Conservation (phyloP, 2,797 vertebrate genomes). For the Taeniopygia guttata region DNA sequence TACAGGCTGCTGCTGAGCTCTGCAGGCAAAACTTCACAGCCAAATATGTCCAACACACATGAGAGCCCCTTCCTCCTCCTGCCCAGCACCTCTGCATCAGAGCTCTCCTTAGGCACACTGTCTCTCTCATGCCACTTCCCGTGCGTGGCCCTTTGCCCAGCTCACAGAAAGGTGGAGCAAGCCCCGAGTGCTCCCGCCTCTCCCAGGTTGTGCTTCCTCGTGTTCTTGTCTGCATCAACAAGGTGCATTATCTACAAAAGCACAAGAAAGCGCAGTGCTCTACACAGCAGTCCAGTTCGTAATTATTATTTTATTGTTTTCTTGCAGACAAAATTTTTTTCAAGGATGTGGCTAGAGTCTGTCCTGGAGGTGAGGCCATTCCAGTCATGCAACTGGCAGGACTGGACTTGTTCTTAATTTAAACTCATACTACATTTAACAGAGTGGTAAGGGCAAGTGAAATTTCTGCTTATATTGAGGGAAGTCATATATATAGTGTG, state of each 20-base stretch:
- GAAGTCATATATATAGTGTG: rapidly evolving
- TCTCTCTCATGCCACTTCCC: background rate
- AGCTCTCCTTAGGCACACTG: background rate
- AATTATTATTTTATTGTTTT: constrained; percentile 35
- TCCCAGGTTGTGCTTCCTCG: background rate
- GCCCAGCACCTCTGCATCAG: rapidly evolving
- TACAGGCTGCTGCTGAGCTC: background rate
- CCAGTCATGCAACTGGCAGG: background rate
- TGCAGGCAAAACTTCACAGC: background rate
- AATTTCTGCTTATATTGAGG: background rate
- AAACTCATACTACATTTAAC: background rate
- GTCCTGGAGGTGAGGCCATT: background rate
- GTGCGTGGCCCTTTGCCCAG: background rate
- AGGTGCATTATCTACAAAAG: background rate
- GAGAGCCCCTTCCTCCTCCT: background rate
- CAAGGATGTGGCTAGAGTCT: background rate
- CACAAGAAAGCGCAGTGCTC: background rate
- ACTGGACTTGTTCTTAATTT: background rate
- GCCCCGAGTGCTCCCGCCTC: background rate
- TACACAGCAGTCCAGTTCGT: background rate
- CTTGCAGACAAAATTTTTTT: constrained; percentile 9
- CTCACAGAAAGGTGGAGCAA: background rate
- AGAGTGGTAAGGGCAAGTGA: background rate
- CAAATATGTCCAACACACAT: rapidly evolving
- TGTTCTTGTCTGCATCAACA: background rate